These are phyloP conservation scores for Ptyas mucosa DNA, from an alignment of 2,113 vertebrate species.

Conservation along the genomic window DNA sequence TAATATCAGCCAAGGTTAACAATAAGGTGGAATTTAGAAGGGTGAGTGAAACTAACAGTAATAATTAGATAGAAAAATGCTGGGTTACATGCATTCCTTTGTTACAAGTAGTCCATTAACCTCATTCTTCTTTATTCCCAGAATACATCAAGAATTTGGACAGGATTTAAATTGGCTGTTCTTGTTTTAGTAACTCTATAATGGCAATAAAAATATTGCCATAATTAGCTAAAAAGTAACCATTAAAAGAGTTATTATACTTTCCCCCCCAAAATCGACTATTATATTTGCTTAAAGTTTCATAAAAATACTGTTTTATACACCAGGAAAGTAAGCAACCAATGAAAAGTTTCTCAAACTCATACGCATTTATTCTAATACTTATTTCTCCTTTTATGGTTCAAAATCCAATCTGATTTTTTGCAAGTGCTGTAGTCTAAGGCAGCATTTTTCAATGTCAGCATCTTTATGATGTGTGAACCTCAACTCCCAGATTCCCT, in stretches of 20 bases:
- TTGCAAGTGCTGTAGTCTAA: conserved; percentile 43
- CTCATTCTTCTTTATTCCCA: conserved; percentile 1
- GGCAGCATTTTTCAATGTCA: not conserved
- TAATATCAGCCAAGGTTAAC: not conserved
- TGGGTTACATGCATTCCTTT: not conserved
- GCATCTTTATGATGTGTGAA: not conserved
- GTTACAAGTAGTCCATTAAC: not conserved
- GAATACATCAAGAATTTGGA: not conserved
- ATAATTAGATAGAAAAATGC: not conserved
- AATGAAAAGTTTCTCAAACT: conserved; percentile 42
- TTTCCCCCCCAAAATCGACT: conserved; percentile 23
- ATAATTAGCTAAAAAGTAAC: conserved; percentile 1
- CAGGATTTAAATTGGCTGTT: conserved; percentile 11
- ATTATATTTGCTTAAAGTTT: conserved; percentile 44
- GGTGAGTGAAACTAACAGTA: not conserved
- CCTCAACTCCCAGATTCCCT: not conserved
- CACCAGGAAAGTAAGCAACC: conserved; percentile 48
- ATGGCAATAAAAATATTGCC: conserved; percentile 9
- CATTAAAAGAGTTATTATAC: conserved; percentile 15
- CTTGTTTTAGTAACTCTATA: conserved; percentile 17
- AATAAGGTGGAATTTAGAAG: not conserved
- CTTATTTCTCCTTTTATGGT: conserved; percentile 64
- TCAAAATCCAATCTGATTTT: conserved; percentile 67
- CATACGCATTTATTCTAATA: conserved; percentile 55
- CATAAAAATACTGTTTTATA: conserved; percentile 48